Conservation (phyloP, 2,888 invertebrate species). For the Amaurobius ferox region DNA sequence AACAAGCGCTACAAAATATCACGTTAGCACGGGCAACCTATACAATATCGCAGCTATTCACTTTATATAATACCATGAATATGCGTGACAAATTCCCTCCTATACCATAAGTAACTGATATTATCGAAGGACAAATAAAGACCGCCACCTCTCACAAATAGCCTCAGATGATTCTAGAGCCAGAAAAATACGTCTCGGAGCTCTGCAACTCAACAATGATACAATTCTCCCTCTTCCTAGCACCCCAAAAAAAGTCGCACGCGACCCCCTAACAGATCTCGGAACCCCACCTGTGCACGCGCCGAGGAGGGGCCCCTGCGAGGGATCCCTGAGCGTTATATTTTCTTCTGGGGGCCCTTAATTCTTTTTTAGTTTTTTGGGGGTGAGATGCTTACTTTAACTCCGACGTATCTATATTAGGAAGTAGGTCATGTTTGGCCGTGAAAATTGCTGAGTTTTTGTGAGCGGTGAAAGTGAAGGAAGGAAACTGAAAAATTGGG, state of each 20-base stretch:
- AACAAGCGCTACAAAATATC: too few species aligned
- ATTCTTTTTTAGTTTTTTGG: not conserved
- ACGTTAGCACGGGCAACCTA: too few species aligned
- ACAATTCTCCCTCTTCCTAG: not conserved
- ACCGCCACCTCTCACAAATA: not conserved
- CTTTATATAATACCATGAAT: too few species aligned
- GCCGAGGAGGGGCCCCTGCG: not conserved
- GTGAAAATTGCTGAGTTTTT: not conserved
- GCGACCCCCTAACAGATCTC: constrained; percentile 23
- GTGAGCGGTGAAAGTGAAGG: not conserved
- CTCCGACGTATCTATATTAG: not conserved
- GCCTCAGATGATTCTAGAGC: not conserved
- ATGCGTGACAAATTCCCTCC: too few species aligned
- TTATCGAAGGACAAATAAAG: not conserved
- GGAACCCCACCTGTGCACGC: constrained; percentile 51
- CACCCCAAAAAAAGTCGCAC: not conserved
- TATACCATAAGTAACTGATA: too few species aligned
- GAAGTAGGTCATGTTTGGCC: constrained; percentile 48
- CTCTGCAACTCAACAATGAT: constrained; percentile 28
- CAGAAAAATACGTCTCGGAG: not conserved
- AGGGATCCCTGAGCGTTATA: not conserved
- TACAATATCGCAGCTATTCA: too few species aligned
- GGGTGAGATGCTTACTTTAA: not conserved
- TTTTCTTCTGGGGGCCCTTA: not conserved
- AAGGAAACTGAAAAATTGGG: not conserved